Evolutionary conservation across 2,797 vertebrate species (phyloP), one percentile per base, ranked within the genome.

Genomic region (Hirundo rustica): DNA sequence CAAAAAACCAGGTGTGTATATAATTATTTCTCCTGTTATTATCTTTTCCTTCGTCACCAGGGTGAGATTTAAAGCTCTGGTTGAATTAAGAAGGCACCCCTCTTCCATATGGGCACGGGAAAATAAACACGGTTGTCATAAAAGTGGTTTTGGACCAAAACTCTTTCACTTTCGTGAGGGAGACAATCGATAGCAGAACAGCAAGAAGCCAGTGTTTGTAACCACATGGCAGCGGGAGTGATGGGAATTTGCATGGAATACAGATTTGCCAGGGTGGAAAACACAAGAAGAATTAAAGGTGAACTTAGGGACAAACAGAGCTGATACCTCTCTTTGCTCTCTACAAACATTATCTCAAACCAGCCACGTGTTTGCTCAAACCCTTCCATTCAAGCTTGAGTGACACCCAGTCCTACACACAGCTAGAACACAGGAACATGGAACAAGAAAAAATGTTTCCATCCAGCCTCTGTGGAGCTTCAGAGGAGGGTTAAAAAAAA

Each of bases 171-270:
- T 68, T 23, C 13, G 2, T 4, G 21, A 30, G 40, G 34, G 42
- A 82, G 22, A 16, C 22, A 40, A n/a, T 62, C 0, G 0, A 27
- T 12, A 42, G 23, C 1, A 0, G 16, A 71, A 34, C 16, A 66
- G 26, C 7, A 6, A 71, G 16, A 34, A 53, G 29, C 19, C 61
- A 40, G 12, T 2, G 11, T 40, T 48, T 13, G 3, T n/a, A 87
- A 21, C 2, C 20, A 12, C n/a, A 2, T 8, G 50, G 60, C 55
- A 88, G 29, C 81, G 29, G 7, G 23, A 71, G 36, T 8, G 15
- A 18, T 53, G 30, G 30, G 67, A 66, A 53, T 58, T 73, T 44
- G 34, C 32, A 30, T 0, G 0, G 36, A 51, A 22, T 9, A 12
- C 10, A 30, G 42, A 44, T 42, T 82, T 61, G 3, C 13, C 54